These are phyloP conservation scores for Trachemys scripta DNA, from an alignment of 2,113 vertebrate genomes.

Conservation along the genomic window DNA sequence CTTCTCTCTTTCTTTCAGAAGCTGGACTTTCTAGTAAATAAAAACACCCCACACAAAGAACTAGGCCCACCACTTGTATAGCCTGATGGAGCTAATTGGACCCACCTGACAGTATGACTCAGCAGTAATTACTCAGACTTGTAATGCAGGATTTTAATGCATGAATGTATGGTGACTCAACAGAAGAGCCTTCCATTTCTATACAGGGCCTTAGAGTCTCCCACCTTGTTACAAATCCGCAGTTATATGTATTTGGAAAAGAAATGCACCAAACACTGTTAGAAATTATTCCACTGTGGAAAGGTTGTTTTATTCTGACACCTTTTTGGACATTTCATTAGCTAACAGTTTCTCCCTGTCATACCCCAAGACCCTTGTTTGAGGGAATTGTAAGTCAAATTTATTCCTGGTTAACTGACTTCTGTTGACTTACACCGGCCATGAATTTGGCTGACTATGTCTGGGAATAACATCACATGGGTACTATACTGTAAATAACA, in stretches of 20 bases:
- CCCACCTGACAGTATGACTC: background rate
- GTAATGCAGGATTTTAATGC: background rate
- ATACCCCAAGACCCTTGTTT: background rate
- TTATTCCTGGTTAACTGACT: background rate
- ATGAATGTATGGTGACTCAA: background rate
- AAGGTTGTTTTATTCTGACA: background rate
- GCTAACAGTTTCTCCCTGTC: background rate
- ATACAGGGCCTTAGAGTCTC: background rate
- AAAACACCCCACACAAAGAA: background rate
- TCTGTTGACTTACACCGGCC: background rate
- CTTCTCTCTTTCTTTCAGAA: background rate
- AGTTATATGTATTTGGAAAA: background rate
- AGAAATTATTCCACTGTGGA: background rate
- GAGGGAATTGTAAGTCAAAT: background rate
- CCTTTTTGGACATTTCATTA: background rate
- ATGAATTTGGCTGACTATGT: background rate
- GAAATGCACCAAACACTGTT: background rate
- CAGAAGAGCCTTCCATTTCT: background rate
- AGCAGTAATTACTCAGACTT: background rate
- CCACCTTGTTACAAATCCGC: background rate
- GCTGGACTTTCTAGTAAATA: background rate
- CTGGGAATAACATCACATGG: background rate
- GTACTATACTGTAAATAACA: background rate
- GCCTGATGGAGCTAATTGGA: background rate
- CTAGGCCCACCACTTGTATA: background rate